Conservation (phyloP, 2,888 invertebrate genomes). For the Cryptus armator region DNA sequence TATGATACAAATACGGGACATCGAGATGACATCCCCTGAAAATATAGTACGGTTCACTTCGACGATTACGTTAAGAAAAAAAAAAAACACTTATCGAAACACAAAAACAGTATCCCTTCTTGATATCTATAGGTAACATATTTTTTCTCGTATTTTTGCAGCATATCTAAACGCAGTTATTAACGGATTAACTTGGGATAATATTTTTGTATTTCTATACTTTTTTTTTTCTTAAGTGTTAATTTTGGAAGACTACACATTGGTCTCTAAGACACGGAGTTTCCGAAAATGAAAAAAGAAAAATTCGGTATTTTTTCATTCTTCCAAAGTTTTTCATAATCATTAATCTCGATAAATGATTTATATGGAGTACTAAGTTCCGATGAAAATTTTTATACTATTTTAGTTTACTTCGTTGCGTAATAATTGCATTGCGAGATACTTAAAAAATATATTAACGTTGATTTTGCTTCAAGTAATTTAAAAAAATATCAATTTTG, state of each 20-base stretch:
- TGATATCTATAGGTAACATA: not conserved
- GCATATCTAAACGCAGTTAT: not conserved
- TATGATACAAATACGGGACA: constrained; percentile 55
- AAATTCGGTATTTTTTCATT: too few relatives aligned
- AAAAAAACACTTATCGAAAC: not conserved
- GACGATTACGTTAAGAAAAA: not conserved
- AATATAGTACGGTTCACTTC: constrained; percentile 16
- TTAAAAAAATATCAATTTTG: not conserved
- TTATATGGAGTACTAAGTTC: too few relatives aligned
- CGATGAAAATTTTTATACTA: too few relatives aligned
- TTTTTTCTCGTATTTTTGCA: not conserved
- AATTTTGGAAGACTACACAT: not conserved
- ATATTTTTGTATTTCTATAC: not conserved
- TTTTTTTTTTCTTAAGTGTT: not conserved
- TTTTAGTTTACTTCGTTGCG: too few relatives aligned
- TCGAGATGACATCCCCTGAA: constrained; percentile 9
- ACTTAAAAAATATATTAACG: not conserved
- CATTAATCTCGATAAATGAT: too few relatives aligned
- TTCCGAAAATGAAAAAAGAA: too few relatives aligned
- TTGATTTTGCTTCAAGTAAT: not conserved
- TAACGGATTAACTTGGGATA: not conserved
- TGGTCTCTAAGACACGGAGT: too few relatives aligned
- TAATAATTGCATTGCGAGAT: too few relatives aligned
- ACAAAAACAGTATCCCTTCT: constrained; percentile 6
- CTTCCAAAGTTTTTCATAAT: too few relatives aligned